Base-by-base conservation (phyloP, 2,888 invertebrate species). In the Phyllotreta striolata region DNA sequence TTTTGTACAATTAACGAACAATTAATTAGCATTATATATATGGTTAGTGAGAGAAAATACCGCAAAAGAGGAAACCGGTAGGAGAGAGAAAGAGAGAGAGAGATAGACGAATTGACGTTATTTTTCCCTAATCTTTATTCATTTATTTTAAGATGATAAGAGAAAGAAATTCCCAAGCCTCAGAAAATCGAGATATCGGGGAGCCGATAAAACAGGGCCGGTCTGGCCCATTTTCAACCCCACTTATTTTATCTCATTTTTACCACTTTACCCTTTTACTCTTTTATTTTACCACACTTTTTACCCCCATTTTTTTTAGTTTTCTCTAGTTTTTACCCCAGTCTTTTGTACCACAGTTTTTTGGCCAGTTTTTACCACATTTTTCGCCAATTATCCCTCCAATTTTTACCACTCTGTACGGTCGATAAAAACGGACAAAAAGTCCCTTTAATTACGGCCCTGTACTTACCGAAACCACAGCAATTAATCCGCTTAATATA, bases 401-500 rank as follows among this genome's bases (percentile, higher is more conserved):
- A n/a, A n/a, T n/a, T n/a, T n/a, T n/a, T n/a, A n/a, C n/a, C n/a
- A n/a, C n/a, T n/a, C n/a, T n/a, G n/a, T n/a, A n/a, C n/a, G n/a
- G n/a, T n/a, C n/a, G 24, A 24, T 3, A 24, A 24, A 24, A 24
- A 24, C 5, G 4, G 4, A 47, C 2, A 47, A 47, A 47, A 24
- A 47, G 34, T 14, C 34, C 10, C 14, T 10, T 14, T 24, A 47
- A 49, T 10, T 49, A 34, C 52, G 13, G 3, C 44, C 60, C 60
- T 60, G 60, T 44, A 9, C 38, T 24, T 24, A 38, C 38, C 13
- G 54, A 47, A 60, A 60, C 60, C 60, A 37, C 60, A 59, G 52
- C 58, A 60, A 59, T 52, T 60, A 52, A 38, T 54, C 54, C 52
- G 52, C n/a, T n/a, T n/a, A n/a, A n/a, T n/a, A n/a, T n/a, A n/a